Percentiles rank a stretch among this genome's conserved stretches.
Evolutionary conservation across 2,888 invertebrate genomes (phyloP).

Genomic region (Dorcus parallelipipedus): DNA sequence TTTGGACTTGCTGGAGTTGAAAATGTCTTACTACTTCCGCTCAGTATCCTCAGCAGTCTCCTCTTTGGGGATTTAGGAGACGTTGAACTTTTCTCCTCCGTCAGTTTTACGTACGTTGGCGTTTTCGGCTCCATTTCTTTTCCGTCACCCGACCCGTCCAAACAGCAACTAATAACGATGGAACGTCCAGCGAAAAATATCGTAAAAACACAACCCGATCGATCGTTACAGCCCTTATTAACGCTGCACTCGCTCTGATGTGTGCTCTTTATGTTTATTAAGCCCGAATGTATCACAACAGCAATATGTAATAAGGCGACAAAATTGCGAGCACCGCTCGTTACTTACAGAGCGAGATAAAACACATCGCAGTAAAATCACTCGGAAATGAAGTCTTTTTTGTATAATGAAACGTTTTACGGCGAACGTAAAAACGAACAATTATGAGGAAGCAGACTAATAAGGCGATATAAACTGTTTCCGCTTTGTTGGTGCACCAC

Average conservation of each 20-base stretch:
- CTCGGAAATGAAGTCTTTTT: no score
- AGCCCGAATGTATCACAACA: no score
- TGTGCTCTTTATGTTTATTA: no score
- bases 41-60: conserved; percentile 12
- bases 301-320: no score
- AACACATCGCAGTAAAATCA: no score
- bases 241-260: no score
- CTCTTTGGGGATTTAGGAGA: conserved; percentile 10
- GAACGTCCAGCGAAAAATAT: not conserved
- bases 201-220: no score
- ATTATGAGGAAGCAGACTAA: conserved; percentile 10
- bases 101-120: conserved; percentile 7
- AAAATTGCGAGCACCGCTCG: no score
- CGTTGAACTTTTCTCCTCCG: not conserved
- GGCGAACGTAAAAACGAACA: not conserved
- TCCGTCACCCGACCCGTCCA: not conserved
- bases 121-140: conserved; percentile 13
- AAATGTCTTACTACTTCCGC: conserved; percentile 5
- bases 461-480: conserved; percentile 15
- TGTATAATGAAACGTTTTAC: no score
- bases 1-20: conserved; percentile 14
- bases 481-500: conserved; percentile 4
- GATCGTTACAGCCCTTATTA: no score
- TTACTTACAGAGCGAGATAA: no score
- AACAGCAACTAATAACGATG: not conserved